A percentile compares a stretch with the other conserved stretches of the same genome.
Evolutionary conservation across 2,113 vertebrate genomes (phyloP).

Genomic region (Catharus bicknelli): DNA sequence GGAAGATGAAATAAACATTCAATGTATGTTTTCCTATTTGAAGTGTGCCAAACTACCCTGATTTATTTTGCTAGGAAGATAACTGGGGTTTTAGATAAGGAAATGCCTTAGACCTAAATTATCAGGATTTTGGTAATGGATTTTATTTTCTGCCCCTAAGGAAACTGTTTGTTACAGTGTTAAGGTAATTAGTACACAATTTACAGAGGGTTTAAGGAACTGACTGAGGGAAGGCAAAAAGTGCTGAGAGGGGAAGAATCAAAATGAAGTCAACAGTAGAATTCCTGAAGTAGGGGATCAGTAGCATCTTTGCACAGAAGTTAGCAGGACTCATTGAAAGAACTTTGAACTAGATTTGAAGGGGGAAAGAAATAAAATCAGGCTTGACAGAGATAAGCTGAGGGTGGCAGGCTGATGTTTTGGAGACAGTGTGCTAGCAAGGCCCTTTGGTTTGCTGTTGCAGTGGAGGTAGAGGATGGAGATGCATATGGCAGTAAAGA

Average conservation of each 20-base stretch:
- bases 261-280: background rate
- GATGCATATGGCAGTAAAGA: no score
- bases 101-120: background rate
- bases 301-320: background rate
- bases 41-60: background rate
- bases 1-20: slow-evolving; percentile 3
- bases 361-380: background rate
- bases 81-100: background rate
- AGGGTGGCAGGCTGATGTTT: accelerated
- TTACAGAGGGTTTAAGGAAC: background rate
- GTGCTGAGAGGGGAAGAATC: background rate
- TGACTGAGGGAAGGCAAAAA: background rate
- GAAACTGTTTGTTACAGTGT: background rate
- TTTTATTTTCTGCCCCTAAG: background rate
- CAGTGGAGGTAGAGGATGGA: background rate
- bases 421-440: background rate
- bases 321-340: background rate
- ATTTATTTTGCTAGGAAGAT: background rate
- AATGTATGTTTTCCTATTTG: background rate
- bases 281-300: background rate
- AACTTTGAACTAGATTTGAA: background rate
- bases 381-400: background rate
- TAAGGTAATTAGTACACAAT: background rate
- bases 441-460: accelerated
- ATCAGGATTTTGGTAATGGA: background rate